Evolutionary conservation across 2,888 invertebrate species (phyloP), one percentile per base, ranked within the genome.

Genomic region (Polydrusus cervinus): DNA sequence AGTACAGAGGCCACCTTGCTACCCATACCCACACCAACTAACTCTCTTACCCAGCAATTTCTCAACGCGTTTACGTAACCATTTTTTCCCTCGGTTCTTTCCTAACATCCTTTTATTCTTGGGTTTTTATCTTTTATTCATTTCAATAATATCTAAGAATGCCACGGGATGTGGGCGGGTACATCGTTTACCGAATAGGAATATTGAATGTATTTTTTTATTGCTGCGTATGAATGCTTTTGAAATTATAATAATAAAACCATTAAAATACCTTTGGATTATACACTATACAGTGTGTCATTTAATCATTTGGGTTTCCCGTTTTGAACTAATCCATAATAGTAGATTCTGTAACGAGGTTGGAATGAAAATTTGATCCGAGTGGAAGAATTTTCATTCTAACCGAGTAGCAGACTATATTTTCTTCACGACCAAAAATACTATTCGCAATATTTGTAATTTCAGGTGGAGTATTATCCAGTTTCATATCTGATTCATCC

Each of bases 51-150:
- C n/a, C n/a, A 55, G 34, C 34, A 55, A 55, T 60, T 60, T 38
- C 57, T 60, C 1, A n/a, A 53, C 14, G n/a, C 38, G 38, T 16
- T 60, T 60, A 60, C 57, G 57, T 60, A 60, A 60, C 38, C 0
- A 16, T 60, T 60, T 60, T 60, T 53, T 16, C 16, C 11, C 34
- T 18, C 16, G 14, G 13, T 16, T 25, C 57, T 60, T 60, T 60
- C 57, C 38, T 38, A 60, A 60, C 57, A 60, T 60, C 57, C 57
- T 60, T 60, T 60, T 60, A 60, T 60, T 60, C 38, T 60, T 38
- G 38, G 14, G 30, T 38, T 38, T n/a, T 60, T 60, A 60, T 60
- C 57, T 60, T 60, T 60, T 60, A 60, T 60, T 60, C 57, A 60
- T 60, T 60, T 60, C 38, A 38, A 38, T 60, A 25, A 60, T 38